Evolutionary conservation across 2,888 invertebrate genomes (phyloP).

Genomic region (Drosophila aldrichi): DNA sequence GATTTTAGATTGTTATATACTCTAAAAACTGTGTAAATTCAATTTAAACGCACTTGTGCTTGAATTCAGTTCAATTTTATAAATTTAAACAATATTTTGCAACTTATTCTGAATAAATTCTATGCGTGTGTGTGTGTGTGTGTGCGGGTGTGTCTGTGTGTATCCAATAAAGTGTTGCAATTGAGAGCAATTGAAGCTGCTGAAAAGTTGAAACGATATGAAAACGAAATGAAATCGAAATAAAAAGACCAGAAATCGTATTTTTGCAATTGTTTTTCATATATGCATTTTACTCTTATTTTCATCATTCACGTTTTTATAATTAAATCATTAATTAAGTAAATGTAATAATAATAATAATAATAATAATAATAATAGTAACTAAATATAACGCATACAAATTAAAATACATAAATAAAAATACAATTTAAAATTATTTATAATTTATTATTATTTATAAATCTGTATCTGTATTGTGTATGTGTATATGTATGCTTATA

Average conservation of each 20-base stretch:
- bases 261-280: constrained; percentile 73
- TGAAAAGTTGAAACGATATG: constrained; percentile 28
- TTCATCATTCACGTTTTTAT: constrained; percentile 67
- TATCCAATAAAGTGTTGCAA: no score
- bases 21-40: constrained; percentile 74
- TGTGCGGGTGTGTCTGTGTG: no score
- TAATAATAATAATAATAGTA: constrained; percentile 77
- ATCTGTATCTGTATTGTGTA: constrained; percentile 49
- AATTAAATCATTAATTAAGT: constrained; percentile 80
- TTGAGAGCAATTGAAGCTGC: constrained; percentile 3
- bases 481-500: constrained; percentile 57
- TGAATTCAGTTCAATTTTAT: constrained; percentile 74
- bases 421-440: constrained; percentile 69
- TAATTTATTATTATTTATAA: constrained; percentile 68
- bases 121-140: neutral
- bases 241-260: constrained; percentile 69
- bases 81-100: constrained; percentile 29
- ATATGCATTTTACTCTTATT: constrained; percentile 72
- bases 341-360: constrained; percentile 78
- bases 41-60: constrained; percentile 73
- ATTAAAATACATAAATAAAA: constrained; percentile 76
- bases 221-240: constrained; percentile 53
- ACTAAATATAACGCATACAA: constrained; percentile 80
- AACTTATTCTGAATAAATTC: constrained; percentile 18
- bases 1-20: constrained; percentile 48